Evolutionary conservation across 2,888 invertebrate species (phyloP).

Genomic region (Eupithecia vulgata): DNA sequence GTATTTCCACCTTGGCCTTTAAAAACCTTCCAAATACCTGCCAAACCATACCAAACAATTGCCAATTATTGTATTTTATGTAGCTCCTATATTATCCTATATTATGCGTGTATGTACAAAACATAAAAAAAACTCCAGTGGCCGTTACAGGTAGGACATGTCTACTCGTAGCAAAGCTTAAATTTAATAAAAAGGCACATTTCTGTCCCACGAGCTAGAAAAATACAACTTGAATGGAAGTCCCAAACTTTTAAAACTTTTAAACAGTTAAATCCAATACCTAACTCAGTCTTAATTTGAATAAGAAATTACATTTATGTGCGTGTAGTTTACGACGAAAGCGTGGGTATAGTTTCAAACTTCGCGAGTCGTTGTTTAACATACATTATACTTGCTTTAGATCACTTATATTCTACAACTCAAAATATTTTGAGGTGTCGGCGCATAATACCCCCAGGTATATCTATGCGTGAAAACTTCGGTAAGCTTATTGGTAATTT

Average conservation of each 20-base stretch:
- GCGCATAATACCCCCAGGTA: too few relatives aligned
- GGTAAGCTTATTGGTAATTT: too few relatives aligned
- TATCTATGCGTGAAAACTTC: too few relatives aligned
- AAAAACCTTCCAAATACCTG: not conserved
- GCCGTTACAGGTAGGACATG: too few relatives aligned
- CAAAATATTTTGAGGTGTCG: too few relatives aligned
- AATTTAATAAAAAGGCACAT: not conserved
- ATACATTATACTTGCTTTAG: not conserved
- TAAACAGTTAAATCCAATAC: not conserved
- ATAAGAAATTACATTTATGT: not conserved
- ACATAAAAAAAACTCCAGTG: too few relatives aligned
- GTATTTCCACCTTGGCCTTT: not conserved
- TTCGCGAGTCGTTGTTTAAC: not conserved
- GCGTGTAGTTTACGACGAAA: not conserved
- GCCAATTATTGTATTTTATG: too few relatives aligned
- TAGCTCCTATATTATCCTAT: too few relatives aligned
- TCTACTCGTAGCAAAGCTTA: not conserved
- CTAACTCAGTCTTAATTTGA: not conserved
- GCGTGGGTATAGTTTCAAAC: not conserved
- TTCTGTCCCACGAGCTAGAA: not conserved
- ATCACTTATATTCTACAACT: not conserved
- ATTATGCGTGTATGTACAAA: too few relatives aligned
- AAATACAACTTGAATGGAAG: not conserved
- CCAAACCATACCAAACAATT: not conserved
- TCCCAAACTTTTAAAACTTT: not conserved